Conservation (phyloP, 2,113 vertebrate species). For the Echinops telfairi region DNA sequence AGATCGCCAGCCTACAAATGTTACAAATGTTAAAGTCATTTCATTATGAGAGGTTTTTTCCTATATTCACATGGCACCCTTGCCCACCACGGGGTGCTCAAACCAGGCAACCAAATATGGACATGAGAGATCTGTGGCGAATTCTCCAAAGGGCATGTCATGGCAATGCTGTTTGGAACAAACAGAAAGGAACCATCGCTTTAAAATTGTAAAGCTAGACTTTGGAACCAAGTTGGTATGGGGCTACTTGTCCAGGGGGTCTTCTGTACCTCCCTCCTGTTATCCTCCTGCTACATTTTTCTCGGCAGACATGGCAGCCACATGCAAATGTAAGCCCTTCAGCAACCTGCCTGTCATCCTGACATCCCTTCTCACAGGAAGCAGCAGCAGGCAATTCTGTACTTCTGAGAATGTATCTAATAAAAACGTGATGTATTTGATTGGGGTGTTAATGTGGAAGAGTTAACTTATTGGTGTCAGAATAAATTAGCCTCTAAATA, state of each 20-base stretch:
- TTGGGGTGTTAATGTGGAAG: too few relatives aligned
- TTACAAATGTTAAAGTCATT: neutral
- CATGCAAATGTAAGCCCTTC: neutral
- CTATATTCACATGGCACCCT: neutral
- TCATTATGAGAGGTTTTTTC: neutral
- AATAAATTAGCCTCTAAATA: too few relatives aligned
- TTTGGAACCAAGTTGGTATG: neutral
- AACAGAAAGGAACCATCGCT: neutral
- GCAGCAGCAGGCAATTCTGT: neutral
- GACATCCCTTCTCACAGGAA: neutral
- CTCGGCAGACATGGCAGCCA: neutral
- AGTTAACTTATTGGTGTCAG: too few relatives aligned
- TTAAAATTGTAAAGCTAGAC: slow-evolving; percentile 33
- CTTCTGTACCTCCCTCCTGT: neutral
- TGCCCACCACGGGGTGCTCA: neutral
- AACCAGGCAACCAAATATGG: slow-evolving; percentile 24
- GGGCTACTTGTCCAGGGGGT: neutral
- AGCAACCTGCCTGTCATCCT: neutral
- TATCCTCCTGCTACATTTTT: neutral
- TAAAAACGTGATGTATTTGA: too few relatives aligned
- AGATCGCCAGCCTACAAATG: slow-evolving; percentile 45
- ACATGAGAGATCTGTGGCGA: neutral
- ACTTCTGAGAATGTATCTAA: neutral
- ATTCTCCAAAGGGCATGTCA: slow-evolving; percentile 16
- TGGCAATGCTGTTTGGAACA: neutral